Percentiles rank a stretch among this genome's conserved stretches.
These are phyloP conservation scores for Euwallacea similis DNA, from an alignment of 1,140 invertebrate genomes.

Conservation along the genomic window DNA sequence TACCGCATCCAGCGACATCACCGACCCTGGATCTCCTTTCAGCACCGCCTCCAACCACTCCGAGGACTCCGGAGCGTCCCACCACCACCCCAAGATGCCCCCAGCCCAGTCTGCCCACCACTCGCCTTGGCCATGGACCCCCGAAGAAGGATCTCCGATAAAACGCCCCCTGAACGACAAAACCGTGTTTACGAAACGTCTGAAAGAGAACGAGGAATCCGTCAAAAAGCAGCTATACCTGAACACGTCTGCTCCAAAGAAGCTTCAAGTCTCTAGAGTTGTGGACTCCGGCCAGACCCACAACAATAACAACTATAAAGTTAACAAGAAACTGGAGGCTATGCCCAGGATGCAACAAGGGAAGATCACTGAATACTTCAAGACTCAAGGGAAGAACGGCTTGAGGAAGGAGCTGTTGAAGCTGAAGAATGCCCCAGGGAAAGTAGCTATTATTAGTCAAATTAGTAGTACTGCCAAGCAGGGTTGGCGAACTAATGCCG, in stretches of 20 bases:
- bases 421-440: slow-evolving; percentile 29
- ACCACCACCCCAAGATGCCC: slow-evolving; percentile 53
- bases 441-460: slow-evolving; percentile 22
- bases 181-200: slow-evolving; percentile 38
- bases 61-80: slow-evolving; percentile 48
- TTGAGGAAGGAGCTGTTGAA: slow-evolving; percentile 40
- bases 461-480: slow-evolving; percentile 11
- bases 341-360: slow-evolving; percentile 55
- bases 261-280: slow-evolving; percentile 8
- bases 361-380: slow-evolving; percentile 82
- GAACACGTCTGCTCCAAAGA: slow-evolving; percentile 29
- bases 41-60: slow-evolving; percentile 62
- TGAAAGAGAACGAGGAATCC: slow-evolving; percentile 28
- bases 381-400: slow-evolving; percentile 72
- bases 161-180: slow-evolving; percentile 46
- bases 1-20: slow-evolving; percentile 72
- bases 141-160: slow-evolving; percentile 46
- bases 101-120: slow-evolving; percentile 57
- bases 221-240: slow-evolving; percentile 36
- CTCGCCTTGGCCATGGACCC: slow-evolving; percentile 50
- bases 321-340: slow-evolving; percentile 53
- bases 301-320: slow-evolving; percentile 30
- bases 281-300: slow-evolving; percentile 32
- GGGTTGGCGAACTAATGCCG: slow-evolving; percentile 17
- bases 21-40: slow-evolving; percentile 79